Evolutionary conservation across 2,113 vertebrate species (phyloP), one percentile per base, ranked within the genome.

Genomic region (Lamprotornis superbus): DNA sequence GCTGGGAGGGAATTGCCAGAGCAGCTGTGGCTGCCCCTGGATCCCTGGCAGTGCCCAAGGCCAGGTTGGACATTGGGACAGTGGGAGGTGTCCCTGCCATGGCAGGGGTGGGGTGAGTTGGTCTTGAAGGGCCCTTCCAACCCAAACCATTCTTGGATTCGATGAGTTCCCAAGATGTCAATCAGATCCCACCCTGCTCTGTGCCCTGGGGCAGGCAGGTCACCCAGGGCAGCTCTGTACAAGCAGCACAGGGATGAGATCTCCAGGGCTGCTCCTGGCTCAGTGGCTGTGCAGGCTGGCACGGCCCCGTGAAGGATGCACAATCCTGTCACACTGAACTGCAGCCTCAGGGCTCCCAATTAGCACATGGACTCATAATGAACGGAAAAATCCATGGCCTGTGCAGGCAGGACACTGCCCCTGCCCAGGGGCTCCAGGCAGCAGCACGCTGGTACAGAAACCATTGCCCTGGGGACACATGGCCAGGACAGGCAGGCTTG

Each of bases 201-300:
- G 12, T n/a, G 63, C 47, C 8, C 50, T 2, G 0, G 40, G 5
- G 23, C 40, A 35, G 42, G 18, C 0, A 1, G 30, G 1, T 39
- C 21, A 3, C 24, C 0, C 1, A 1, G 15, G 47, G 42, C 61
- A 67, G 42, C 73, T 10, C 2, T 1, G 3, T 0, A 2, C 4
- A 5, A 7, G 1, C 18, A 33, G 2, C 20, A 5, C 20, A 4
- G 0, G 13, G 22, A 10, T 27, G 15, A 22, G 3, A 24, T 5
- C 31, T 5, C 10, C 10, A 2, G 33, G 14, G 21, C 57, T 6
- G 33, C 22, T 65, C 13, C 42, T 1, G 3, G 17, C 39, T 37
- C 35, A 0, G 35, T 0, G 44, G 24, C 59, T 10, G 16, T 2
- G 30, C 53, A 6, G 57, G 4, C 35, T 8, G 67, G 3, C 47